Conservation (phyloP, 2,888 invertebrate species). For the Yponomeuta cagnagella region DNA sequence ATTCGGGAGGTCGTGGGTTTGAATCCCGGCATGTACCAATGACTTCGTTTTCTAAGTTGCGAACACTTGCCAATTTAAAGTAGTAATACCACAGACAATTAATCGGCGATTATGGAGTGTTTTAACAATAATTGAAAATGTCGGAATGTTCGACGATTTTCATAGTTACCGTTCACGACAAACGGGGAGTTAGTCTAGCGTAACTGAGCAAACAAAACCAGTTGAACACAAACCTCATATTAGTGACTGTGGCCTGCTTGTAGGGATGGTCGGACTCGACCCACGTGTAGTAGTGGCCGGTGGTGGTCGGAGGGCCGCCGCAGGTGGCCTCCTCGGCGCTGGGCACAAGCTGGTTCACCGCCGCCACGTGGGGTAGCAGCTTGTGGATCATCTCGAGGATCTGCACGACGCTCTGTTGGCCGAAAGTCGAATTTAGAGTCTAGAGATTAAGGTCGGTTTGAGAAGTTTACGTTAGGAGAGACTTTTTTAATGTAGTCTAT, state of each 20-base stretch:
- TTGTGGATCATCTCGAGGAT: conserved; percentile 90
- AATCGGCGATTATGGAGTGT: no score
- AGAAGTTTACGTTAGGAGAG: no score
- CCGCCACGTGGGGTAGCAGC: conserved; percentile 90
- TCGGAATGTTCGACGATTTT: no score
- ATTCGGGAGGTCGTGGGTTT: no score
- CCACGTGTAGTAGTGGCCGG: conserved; percentile 91
- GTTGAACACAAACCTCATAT: conserved; percentile 78
- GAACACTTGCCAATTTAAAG: no score
- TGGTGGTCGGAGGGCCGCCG: conserved; percentile 69
- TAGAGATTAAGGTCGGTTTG: neutral
- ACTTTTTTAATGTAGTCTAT: neutral
- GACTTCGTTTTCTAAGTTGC: no score
- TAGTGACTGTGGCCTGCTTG: conserved; percentile 89
- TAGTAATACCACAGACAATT: no score
- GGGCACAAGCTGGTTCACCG: conserved; percentile 82
- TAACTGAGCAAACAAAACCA: neutral
- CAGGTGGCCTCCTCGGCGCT: conserved; percentile 34
- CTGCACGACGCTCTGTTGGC: conserved; percentile 86
- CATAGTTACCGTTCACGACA: no score
- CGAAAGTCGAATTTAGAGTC: neutral
- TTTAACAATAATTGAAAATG: no score
- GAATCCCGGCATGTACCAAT: no score
- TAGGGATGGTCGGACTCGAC: conserved; percentile 98
- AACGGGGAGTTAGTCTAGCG: no score